Evolutionary conservation across 2,797 vertebrate genomes (phyloP).

Genomic region (Hapalemur alaotrensis): DNA sequence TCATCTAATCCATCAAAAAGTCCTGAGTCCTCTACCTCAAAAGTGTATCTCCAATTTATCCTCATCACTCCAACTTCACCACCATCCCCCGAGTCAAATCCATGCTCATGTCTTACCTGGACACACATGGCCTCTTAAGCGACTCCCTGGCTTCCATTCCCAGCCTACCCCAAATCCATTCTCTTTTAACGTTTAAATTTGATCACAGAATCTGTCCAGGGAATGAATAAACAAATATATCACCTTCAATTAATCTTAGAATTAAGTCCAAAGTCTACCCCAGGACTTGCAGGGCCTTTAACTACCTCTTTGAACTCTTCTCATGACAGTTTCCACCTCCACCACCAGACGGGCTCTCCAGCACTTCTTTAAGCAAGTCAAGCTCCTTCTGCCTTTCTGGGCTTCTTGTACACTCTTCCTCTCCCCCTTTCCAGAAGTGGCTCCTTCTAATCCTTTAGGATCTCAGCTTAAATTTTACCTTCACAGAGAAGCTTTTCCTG

Average conservation of each 20-base stretch:
- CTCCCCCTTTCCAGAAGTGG: background rate
- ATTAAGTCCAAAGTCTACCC: background rate
- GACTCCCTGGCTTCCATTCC: background rate
- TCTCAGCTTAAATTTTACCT: background rate
- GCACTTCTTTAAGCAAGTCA: background rate
- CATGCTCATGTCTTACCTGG: background rate
- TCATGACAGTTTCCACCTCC: background rate
- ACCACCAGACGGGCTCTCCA: background rate
- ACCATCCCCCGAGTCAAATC: accelerated
- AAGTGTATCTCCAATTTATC: background rate
- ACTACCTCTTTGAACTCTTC: background rate
- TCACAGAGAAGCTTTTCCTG: background rate
- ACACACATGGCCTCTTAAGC: background rate
- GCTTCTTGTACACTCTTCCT: background rate
- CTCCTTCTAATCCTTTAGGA: background rate
- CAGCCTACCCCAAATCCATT: background rate
- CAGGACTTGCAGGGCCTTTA: background rate
- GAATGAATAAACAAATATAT: background rate
- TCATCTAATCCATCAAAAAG: background rate
- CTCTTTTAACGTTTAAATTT: background rate
- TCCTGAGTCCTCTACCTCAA: background rate
- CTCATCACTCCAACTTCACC: background rate
- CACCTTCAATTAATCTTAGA: background rate
- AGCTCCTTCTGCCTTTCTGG: background rate
- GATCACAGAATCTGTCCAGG: background rate